Evolutionary conservation across 1,140 invertebrate species (phyloP).

Genomic region (Drosophila equinoxialis): DNA sequence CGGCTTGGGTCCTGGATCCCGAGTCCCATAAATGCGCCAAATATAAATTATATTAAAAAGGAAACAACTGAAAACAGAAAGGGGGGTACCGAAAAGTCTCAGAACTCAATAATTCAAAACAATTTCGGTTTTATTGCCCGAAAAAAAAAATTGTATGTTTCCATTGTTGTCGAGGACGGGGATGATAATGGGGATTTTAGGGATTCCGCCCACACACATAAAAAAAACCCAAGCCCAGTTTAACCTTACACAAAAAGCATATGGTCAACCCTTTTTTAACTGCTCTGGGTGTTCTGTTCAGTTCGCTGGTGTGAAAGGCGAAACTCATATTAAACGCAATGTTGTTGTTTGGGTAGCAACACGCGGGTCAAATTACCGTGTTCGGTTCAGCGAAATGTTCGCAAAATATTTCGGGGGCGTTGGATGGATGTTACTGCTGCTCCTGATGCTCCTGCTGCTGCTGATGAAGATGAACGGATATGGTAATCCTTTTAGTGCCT

Average conservation of each 20-base stretch:
- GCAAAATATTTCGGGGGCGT: constrained; percentile 51
- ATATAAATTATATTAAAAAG: constrained; percentile 76
- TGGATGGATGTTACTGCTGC: constrained; percentile 28
- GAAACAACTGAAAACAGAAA: constrained; percentile 16
- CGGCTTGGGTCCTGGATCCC: constrained; percentile 19
- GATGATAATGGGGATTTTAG: constrained; percentile 17
- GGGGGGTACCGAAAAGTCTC: constrained; percentile 35
- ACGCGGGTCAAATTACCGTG: constrained; percentile 59
- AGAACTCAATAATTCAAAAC: constrained; percentile 80
- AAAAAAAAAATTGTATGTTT: constrained; percentile 42
- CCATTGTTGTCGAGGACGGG: constrained; percentile 35
- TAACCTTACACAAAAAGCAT: constrained; percentile 66
- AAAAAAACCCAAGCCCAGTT: constrained; percentile 56
- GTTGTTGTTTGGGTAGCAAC: constrained; percentile 6
- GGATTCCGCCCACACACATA: constrained; percentile 26
- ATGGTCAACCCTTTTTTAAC: constrained; percentile 58
- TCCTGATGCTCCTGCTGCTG: constrained; percentile 4
- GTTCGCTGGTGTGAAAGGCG: constrained; percentile 64
- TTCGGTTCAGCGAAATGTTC: constrained; percentile 37
- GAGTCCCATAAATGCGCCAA: constrained; percentile 59
- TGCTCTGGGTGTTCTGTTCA: constrained; percentile 18
- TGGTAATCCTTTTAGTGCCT: constrained; percentile 74
- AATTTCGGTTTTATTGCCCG: constrained; percentile 73
- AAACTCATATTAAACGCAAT: constrained; percentile 50
- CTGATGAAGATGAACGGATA: constrained; percentile 74